These are phyloP conservation scores for Pseudorasbora parva DNA, from an alignment of 2,113 vertebrate species.

Conservation along the genomic window DNA sequence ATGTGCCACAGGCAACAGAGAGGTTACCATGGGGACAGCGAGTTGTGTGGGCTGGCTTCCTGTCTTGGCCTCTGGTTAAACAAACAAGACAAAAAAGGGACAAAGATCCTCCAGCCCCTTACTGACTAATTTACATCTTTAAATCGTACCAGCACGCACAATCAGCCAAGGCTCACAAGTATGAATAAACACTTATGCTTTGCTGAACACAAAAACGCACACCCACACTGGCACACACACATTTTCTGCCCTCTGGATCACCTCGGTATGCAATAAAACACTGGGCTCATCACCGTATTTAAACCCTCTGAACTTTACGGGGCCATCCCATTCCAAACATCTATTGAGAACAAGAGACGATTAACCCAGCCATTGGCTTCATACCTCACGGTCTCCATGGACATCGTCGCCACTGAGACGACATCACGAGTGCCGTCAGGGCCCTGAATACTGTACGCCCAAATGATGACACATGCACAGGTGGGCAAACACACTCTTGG, in stretches of 20 bases:
- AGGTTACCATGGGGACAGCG: conserved; percentile 79
- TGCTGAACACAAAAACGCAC: background rate
- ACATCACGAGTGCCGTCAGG: conserved; percentile 33
- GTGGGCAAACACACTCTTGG: conserved; percentile 53
- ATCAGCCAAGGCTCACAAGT: conserved; percentile 29
- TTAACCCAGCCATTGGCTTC: conserved; percentile 63
- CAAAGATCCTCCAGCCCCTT: conserved; percentile 74
- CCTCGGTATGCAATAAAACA: conserved; percentile 11
- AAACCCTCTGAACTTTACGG: conserved; percentile 54
- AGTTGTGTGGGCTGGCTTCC: conserved; percentile 79
- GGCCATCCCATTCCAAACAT: conserved; percentile 59
- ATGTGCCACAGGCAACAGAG: conserved; percentile 72
- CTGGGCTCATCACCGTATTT: background rate
- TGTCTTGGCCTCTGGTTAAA: conserved; percentile 81
- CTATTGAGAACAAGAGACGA: conserved; percentile 61
- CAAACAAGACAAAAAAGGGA: conserved; percentile 74
- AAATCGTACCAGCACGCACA: conserved; percentile 46
- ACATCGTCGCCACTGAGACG: conserved; percentile 58
- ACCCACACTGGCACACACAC: background rate
- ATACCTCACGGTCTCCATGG: conserved; percentile 49
- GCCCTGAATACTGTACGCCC: conserved; percentile 60
- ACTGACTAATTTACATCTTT: conserved; percentile 83
- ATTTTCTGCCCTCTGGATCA: conserved; percentile 18
- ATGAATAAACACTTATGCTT: conserved; percentile 18
- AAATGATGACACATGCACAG: conserved; percentile 57